phyloP scores from a whole-genome alignment of 2,888 invertebrate genomes.

The Merodon equestris region DNA sequence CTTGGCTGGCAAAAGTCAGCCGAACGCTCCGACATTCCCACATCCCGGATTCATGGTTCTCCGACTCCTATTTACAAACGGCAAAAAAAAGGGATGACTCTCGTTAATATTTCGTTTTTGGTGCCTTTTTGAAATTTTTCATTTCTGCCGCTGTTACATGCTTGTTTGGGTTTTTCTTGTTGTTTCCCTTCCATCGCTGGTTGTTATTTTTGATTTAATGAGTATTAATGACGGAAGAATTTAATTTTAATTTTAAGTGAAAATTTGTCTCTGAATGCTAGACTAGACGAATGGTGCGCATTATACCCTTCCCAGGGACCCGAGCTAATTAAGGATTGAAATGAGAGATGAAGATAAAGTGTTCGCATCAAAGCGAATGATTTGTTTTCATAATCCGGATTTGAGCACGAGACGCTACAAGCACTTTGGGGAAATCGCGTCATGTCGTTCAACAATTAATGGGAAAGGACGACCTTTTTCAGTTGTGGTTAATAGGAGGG shows the following conservation, averaged over 20 bases:
- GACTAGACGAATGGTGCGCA: not conserved
- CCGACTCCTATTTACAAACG: not conserved
- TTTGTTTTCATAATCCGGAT: slow-evolving; percentile 39
- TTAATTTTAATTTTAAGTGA: slow-evolving; percentile 47
- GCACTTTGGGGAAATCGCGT: too few relatives aligned
- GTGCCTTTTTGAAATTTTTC: slow-evolving; percentile 45
- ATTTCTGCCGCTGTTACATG: slow-evolving; percentile 15
- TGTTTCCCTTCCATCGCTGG: not conserved
- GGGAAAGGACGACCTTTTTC: too few relatives aligned
- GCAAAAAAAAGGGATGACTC: slow-evolving; percentile 40
- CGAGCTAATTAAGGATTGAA: slow-evolving; percentile 25
- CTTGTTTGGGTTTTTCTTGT: not conserved
- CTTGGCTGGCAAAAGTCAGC: slow-evolving; percentile 5
- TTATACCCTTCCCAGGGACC: not conserved
- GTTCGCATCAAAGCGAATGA: slow-evolving; percentile 43
- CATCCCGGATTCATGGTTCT: not conserved
- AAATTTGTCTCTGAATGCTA: slow-evolving; percentile 27
- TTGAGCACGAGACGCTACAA: too few relatives aligned
- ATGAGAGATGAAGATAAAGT: slow-evolving; percentile 45
- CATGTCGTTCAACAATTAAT: too few relatives aligned
- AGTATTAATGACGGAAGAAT: slow-evolving; percentile 55
- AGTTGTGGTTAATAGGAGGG: too few relatives aligned
- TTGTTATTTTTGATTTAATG: slow-evolving; percentile 45
- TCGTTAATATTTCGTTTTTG: slow-evolving; percentile 47
- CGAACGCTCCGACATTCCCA: too few relatives aligned